phyloP scores from a whole-genome alignment of 1,140 invertebrate species.

The Tetramorium parvispinum region DNA sequence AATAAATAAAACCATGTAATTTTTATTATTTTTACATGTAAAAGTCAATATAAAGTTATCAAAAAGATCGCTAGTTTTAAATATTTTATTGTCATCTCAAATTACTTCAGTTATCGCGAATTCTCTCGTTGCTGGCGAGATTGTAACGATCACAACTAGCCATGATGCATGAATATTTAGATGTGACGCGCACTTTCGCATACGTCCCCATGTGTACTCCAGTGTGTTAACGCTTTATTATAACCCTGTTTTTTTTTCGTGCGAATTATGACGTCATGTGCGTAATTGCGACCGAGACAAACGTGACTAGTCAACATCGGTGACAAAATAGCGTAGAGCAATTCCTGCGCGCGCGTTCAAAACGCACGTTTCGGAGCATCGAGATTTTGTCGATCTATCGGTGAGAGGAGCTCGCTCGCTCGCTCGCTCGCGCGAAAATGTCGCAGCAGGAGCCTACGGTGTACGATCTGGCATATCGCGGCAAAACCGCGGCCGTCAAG shows the following conservation, averaged over 20 bases:
- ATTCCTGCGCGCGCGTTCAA: background rate
- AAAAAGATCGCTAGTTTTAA: too few relatives aligned
- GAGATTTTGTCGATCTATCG: background rate
- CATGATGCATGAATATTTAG: background rate
- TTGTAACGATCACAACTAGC: background rate
- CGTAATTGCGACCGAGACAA: background rate
- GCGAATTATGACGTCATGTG: background rate
- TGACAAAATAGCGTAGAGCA: background rate
- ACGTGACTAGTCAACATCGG: background rate
- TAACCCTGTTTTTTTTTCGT: too few relatives aligned
- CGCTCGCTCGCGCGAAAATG: too few relatives aligned
- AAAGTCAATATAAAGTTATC: background rate
- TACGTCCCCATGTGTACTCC: too few relatives aligned
- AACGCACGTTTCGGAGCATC: too few relatives aligned
- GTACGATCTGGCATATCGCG: slow-evolving; percentile 81
- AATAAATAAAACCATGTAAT: background rate
- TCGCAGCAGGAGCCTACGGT: background rate
- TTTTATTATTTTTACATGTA: background rate
- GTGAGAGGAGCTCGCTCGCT: background rate
- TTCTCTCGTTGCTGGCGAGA: background rate
- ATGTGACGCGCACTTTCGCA: background rate
- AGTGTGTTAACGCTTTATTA: too few relatives aligned
- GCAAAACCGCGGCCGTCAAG: slow-evolving; percentile 77
- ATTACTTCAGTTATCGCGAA: too few relatives aligned
- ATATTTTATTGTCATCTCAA: too few relatives aligned